These are phyloP conservation scores for Drosophila rufa DNA, from an alignment of 1,140 invertebrate species.

Conservation along the genomic window DNA sequence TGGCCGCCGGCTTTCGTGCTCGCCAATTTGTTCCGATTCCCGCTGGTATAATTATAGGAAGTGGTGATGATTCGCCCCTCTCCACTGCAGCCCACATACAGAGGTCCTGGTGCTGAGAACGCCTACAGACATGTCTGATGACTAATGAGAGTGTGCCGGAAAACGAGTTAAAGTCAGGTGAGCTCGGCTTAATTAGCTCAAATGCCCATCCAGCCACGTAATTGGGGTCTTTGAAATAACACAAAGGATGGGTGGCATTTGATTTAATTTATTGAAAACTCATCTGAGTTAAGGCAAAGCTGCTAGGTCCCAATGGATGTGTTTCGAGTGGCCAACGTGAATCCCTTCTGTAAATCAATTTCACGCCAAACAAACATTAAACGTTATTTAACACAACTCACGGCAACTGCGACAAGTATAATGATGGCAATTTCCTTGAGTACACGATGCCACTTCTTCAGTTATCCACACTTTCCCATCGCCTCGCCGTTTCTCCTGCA, in stretches of 20 bases:
- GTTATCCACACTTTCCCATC: slow-evolving; percentile 3
- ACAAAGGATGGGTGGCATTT: slow-evolving; percentile 10
- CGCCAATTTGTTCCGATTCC: slow-evolving; percentile 66
- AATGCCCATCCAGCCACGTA: slow-evolving; percentile 47
- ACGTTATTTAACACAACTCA: slow-evolving; percentile 77
- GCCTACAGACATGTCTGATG: slow-evolving; percentile 54
- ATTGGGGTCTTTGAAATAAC: slow-evolving; percentile 48
- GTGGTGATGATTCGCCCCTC: slow-evolving; percentile 20
- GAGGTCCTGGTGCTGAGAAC: slow-evolving; percentile 39
- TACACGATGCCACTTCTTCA: slow-evolving; percentile 52
- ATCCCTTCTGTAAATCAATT: slow-evolving; percentile 71
- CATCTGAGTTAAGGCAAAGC: slow-evolving; percentile 1
- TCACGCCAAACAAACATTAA: slow-evolving; percentile 80
- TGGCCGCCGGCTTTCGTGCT: slow-evolving; percentile 32
- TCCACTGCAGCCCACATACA: background rate
- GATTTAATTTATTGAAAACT: slow-evolving; percentile 31
- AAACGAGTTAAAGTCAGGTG: slow-evolving; percentile 59
- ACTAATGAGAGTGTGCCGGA: slow-evolving; percentile 43
- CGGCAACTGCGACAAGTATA: slow-evolving; percentile 69
- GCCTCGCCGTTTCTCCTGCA: slow-evolving; percentile 7
- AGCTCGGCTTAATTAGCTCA: slow-evolving; percentile 72
- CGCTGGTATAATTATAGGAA: slow-evolving; percentile 77
- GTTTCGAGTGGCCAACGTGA: slow-evolving; percentile 4
- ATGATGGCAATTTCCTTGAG: slow-evolving; percentile 84
- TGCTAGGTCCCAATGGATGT: slow-evolving; percentile 3